phyloP scores from a whole-genome alignment of 2,113 vertebrate species.

The Alligator sinensis region DNA sequence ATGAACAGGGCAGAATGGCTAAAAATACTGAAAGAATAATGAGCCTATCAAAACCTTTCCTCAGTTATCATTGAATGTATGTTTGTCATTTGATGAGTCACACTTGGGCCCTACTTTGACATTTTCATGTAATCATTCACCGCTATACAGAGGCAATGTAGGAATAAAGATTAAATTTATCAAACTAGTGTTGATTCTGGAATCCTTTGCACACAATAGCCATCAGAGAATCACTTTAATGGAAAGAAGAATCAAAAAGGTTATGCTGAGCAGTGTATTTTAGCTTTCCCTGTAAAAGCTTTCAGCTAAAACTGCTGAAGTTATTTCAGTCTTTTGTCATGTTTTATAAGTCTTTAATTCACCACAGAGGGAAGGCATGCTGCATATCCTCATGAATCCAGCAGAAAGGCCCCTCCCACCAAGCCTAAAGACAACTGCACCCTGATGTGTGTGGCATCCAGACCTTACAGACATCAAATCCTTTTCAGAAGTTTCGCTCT shows the following conservation, averaged over 20 bases:
- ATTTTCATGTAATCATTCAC: constrained; percentile 22
- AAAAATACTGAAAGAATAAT: background rate
- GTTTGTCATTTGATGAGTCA: background rate
- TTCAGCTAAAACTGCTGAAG: background rate
- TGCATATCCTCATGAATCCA: constrained; percentile 16
- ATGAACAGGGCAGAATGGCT: background rate
- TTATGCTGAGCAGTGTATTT: background rate
- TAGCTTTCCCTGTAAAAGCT: background rate
- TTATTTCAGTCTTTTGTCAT: constrained; percentile 35
- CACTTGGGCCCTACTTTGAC: background rate
- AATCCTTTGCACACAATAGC: background rate
- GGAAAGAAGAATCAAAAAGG: background rate
- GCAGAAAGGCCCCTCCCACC: constrained; percentile 31
- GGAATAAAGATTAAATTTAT: background rate
- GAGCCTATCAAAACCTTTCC: background rate
- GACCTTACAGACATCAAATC: background rate
- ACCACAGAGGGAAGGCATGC: constrained; percentile 8
- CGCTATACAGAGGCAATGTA: background rate
- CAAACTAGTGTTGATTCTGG: background rate
- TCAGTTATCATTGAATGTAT: background rate
- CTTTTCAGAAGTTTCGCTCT: background rate
- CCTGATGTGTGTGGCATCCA: background rate
- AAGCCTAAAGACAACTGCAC: constrained; percentile 23
- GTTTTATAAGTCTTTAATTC: constrained; percentile 60
- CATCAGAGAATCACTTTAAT: constrained; percentile 25